Percentiles rank a stretch among this genome's conserved stretches.
phyloP scores from a whole-genome alignment of 2,113 vertebrate genomes.

The Erpornis zantholeuca region DNA sequence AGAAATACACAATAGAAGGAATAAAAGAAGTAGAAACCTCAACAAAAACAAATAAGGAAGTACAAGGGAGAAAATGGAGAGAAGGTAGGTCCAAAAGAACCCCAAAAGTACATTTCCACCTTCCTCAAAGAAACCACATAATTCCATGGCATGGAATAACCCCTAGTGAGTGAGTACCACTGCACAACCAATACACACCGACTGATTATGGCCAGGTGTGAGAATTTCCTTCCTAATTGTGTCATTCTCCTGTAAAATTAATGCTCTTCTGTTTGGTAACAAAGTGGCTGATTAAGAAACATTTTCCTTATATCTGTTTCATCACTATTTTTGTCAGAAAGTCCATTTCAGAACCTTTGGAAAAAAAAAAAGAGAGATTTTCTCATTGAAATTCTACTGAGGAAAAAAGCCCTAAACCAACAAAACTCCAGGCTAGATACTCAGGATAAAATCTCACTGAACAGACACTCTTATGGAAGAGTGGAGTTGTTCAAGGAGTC shows the following conservation, averaged over 20 bases:
- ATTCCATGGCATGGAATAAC: neutral
- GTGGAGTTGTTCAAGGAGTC: neutral
- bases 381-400: neutral
- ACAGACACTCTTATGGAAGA: neutral
- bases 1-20: neutral
- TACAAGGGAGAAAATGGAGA: neutral
- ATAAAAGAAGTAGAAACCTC: neutral
- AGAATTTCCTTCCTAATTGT: neutral
- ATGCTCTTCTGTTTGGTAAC: neutral
- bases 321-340: neutral
- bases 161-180: neutral
- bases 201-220: neutral
- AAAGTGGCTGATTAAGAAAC: neutral
- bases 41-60: neutral
- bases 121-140: neutral
- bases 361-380: neutral
- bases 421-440: neutral
- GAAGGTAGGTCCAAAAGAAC: neutral
- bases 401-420: neutral
- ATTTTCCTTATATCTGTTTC: neutral
- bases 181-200: neutral
- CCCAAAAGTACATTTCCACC: neutral
- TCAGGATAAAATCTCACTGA: neutral
- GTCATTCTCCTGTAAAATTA: neutral
- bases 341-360: neutral